Percentiles rank a stretch among this genome's conserved stretches.
phyloP scores from a whole-genome alignment of 53 echinoderm and acorn worm genomes.

The Holothuria scabra region DNA sequence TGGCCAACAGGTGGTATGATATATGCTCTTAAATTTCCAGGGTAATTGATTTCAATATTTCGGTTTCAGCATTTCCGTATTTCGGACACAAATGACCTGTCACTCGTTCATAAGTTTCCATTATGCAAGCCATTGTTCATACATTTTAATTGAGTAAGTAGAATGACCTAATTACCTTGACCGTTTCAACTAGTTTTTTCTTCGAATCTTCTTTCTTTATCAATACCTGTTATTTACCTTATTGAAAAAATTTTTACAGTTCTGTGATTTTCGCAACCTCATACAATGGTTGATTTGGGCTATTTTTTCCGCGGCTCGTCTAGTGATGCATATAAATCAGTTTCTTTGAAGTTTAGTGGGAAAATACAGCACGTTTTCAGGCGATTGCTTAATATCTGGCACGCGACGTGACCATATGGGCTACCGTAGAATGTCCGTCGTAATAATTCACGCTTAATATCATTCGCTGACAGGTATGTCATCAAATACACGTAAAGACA shows the following conservation, averaged over 20 bases:
- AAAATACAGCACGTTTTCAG: slow-evolving; percentile 6
- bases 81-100: too few relatives aligned
- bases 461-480: slow-evolving; percentile 35
- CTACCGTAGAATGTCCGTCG: slow-evolving; percentile 26
- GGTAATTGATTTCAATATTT: too few relatives aligned
- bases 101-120: too few relatives aligned
- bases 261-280: slow-evolving; percentile 16
- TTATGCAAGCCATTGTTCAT: too few relatives aligned
- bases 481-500: slow-evolving; percentile 26
- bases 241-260: neutral
- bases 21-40: too few relatives aligned
- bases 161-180: too few relatives aligned
- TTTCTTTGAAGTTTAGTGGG: slow-evolving; percentile 18
- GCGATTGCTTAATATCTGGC: slow-evolving; percentile 36
- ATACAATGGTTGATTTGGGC: neutral
- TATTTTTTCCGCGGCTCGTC: neutral
- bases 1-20: too few relatives aligned
- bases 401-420: slow-evolving; percentile 40
- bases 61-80: too few relatives aligned
- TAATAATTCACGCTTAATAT: slow-evolving; percentile 40
- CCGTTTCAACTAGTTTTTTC: too few relatives aligned
- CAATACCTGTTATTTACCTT: neutral
- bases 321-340: slow-evolving; percentile 24
- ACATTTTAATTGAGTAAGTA: too few relatives aligned
- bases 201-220: neutral